Base-by-base conservation (phyloP, 2,888 invertebrate genomes). In the Octodonta nipae region DNA sequence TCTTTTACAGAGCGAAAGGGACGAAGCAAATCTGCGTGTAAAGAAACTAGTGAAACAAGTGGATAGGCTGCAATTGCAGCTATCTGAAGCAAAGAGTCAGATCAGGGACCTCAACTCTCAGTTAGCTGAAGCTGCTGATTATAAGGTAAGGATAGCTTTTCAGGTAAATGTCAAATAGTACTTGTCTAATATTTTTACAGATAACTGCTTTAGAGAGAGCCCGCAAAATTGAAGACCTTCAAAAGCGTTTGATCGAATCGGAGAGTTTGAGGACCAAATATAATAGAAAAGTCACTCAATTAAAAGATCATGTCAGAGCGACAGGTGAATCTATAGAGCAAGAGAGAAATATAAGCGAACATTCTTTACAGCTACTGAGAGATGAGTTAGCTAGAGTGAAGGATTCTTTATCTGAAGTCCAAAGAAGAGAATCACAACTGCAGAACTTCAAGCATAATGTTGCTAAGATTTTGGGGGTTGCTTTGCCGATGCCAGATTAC, bases 101-200 rank as follows among this genome's bases (percentile, higher is more conserved):
- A 69, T 83, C 17, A 73, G 84, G 10, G 88, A 89, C 51, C 70
- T 91, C 27, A 86, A 88, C 62, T 75, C 82, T 2, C 87, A 88
- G 55, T 62, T 88, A 5, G 75, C 81, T 0, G 86, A 87, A 56
- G 83, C 86, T 1, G 83, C 83, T 1, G 86, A 88, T 52, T 84
- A 82, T 54, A 88, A 87, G 71, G 85, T 79, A 56, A 12, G 15
- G 5, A 14, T 33, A 28, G 3, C 22, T 11, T n/a, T n/a, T n/a
- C n/a, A n/a, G n/a, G n/a, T n/a, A n/a, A n/a, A n/a, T n/a, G n/a
- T n/a, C n/a, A 26, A 20, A 7, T 4, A 10, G 10, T 22, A 10
- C 2, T 3, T 10, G 3, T n/a, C 22, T 22, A 3, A 10, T 4
- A n/a, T 22, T 32, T 38, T 52, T 52, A 24, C 56, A 86, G 85